Percentiles rank a stretch among this genome's conserved stretches.
Conservation (phyloP, 2,797 vertebrate genomes). For the Falco novaeseelandiae region DNA sequence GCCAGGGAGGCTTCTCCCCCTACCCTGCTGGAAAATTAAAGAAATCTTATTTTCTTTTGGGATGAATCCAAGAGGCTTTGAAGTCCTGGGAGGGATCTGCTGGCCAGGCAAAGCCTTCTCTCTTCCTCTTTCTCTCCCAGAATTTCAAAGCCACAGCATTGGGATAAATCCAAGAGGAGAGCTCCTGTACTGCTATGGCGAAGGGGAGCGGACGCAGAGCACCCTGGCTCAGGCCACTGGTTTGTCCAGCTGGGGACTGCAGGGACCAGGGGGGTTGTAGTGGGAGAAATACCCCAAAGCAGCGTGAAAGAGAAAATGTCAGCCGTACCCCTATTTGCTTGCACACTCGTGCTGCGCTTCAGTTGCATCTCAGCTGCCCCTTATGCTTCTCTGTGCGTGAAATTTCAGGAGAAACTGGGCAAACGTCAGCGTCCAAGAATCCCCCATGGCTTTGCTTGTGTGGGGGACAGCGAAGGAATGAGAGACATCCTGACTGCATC, state of each 20-base stretch:
- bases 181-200: fast-evolving
- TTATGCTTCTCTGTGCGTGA: fast-evolving
- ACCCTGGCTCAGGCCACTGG: not conserved
- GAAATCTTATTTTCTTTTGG: slow-evolving; percentile 36
- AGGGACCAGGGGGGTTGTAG: not conserved
- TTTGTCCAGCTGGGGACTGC: not conserved
- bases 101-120: not conserved
- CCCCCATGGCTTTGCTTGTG: not conserved
- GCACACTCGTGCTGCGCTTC: fast-evolving
- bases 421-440: not conserved
- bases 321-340: not conserved
- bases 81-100: slow-evolving; percentile 36
- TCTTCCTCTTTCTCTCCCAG: not conserved
- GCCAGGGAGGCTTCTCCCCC: not conserved
- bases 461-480: not conserved
- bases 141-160: not conserved
- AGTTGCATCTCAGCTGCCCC: not conserved
- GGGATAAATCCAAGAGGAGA: not conserved
- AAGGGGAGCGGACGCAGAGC: not conserved
- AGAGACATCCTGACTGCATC: not conserved
- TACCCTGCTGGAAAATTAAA: slow-evolving; percentile 16
- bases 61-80: slow-evolving; percentile 43
- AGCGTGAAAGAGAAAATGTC: fast-evolving
- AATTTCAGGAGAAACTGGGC: not conserved
- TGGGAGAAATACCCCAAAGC: not conserved